phyloP scores from a whole-genome alignment of 2,797 vertebrate species.

The Myotis findleyi region DNA sequence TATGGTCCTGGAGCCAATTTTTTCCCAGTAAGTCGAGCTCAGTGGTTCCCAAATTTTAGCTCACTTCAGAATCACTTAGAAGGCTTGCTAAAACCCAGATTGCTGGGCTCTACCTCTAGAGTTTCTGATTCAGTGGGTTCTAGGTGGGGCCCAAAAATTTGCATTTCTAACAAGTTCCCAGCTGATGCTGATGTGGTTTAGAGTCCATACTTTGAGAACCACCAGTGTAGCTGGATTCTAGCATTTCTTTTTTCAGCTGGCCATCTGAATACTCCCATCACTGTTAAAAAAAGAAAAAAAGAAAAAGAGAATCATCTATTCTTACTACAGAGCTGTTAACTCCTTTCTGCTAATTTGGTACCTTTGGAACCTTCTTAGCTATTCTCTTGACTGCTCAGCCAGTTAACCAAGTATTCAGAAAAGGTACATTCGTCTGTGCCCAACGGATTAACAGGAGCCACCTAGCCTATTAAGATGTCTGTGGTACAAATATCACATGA shows the following conservation, averaged over 20 bases:
- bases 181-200: background rate
- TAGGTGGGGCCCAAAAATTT: background rate
- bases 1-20: background rate
- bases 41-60: background rate
- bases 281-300: background rate
- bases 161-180: slow-evolving; percentile 1
- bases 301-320: background rate
- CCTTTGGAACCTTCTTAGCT: background rate
- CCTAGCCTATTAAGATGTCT: background rate
- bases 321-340: background rate
- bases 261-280: background rate
- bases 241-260: background rate
- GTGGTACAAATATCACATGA: too few relatives aligned
- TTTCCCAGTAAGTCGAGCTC: background rate
- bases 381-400: background rate
- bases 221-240: background rate
- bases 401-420: background rate
- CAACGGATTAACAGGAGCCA: background rate
- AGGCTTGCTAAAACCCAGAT: background rate
- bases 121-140: background rate
- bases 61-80: slow-evolving; percentile 5
- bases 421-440: background rate
- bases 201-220: background rate
- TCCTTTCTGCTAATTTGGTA: slow-evolving; percentile 7
- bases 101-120: background rate